Percentiles rank a stretch among this genome's conserved stretches.
Evolutionary conservation across 2,888 invertebrate species (phyloP).

Genomic region (Theretra japonica): DNA sequence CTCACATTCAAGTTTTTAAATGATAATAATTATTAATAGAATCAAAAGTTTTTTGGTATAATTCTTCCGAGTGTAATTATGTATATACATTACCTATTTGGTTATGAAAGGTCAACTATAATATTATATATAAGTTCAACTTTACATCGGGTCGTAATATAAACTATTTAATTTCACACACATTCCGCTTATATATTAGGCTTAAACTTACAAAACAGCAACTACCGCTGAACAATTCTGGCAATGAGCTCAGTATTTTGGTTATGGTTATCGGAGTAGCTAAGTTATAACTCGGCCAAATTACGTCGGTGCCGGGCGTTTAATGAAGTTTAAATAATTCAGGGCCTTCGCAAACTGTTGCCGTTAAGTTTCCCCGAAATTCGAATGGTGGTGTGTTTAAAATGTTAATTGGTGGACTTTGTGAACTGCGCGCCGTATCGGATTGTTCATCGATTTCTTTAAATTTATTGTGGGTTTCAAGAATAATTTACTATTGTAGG

Average conservation of each 20-base stretch:
- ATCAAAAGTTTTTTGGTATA: no score
- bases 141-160: neutral
- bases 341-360: slow-evolving; percentile 31
- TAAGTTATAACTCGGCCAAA: slow-evolving; percentile 29
- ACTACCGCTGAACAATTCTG: neutral
- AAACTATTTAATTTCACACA: neutral
- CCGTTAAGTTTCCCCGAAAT: slow-evolving; percentile 27
- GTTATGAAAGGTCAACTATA: no score
- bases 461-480: neutral
- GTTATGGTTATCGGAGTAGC: slow-evolving; percentile 21
- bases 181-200: no score
- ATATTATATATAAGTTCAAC: no score
- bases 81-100: no score
- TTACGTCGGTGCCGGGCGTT: slow-evolving; percentile 24
- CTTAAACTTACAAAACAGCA: neutral
- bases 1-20: no score
- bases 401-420: slow-evolving; percentile 37
- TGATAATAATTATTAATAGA: no score
- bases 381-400: slow-evolving; percentile 34
- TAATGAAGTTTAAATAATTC: slow-evolving; percentile 36
- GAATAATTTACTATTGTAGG: neutral
- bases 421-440: neutral
- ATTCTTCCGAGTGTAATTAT: no score
- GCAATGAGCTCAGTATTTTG: slow-evolving; percentile 21
- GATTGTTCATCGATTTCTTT: slow-evolving; percentile 12